Percentiles rank a stretch among this genome's conserved stretches.
Evolutionary conservation across 2,797 vertebrate species (phyloP).

Genomic region (Enteromius radiatus): DNA sequence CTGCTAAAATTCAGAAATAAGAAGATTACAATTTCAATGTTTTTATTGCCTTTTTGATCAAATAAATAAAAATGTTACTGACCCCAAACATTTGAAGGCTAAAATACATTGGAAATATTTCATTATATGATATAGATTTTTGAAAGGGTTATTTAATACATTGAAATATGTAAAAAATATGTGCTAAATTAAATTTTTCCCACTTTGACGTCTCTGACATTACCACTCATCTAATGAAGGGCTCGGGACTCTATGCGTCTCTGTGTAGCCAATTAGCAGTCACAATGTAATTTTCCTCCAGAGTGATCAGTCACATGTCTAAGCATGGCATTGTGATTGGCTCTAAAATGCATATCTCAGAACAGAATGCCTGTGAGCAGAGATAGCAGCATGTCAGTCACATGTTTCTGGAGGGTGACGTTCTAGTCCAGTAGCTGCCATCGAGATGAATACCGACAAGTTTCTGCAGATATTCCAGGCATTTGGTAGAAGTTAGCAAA

Average conservation of each 20-base stretch:
- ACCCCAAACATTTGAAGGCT: neutral
- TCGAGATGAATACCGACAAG: neutral
- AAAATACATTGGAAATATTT: neutral
- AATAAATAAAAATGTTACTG: neutral
- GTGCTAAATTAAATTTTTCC: neutral
- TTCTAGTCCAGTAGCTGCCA: neutral
- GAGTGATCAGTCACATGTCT: constrained; percentile 3
- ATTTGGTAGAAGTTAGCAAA: neutral
- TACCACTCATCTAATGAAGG: neutral
- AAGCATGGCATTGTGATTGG: neutral
- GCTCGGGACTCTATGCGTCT: neutral
- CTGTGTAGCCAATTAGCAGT: neutral
- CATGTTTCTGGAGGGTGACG: neutral
- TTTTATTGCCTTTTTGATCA: neutral
- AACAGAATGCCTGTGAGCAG: neutral
- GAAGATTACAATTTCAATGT: no score
- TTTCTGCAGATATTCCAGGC: neutral
- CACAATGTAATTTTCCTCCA: neutral
- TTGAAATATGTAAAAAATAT: no score
- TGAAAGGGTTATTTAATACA: neutral
- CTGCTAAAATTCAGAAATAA: neutral
- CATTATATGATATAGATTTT: neutral
- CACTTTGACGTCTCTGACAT: neutral
- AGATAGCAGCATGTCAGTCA: neutral
- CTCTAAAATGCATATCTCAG: neutral